phyloP scores from a whole-genome alignment of 1,140 invertebrate genomes.

The Aphidius ervi region DNA sequence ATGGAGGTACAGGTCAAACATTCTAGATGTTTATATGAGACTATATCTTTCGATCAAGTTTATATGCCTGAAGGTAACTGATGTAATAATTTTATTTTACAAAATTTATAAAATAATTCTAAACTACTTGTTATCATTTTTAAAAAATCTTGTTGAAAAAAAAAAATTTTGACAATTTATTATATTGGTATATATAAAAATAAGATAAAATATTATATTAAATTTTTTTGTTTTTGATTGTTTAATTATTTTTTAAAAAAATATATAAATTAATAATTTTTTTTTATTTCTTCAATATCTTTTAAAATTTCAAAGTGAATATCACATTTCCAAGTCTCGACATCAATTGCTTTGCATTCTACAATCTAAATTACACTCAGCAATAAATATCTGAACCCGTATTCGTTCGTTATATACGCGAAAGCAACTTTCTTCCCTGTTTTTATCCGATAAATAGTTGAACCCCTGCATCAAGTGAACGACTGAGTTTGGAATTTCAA shows the following conservation, averaged over 20 bases:
- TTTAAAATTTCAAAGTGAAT: neutral
- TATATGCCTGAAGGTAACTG: no score
- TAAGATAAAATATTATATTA: no score
- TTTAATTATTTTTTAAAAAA: neutral
- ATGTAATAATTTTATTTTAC: no score
- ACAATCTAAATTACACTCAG: constrained; percentile 9
- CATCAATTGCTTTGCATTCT: constrained; percentile 4
- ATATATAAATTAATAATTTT: neutral
- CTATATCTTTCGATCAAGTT: no score
- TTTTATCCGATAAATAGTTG: constrained; percentile 17
- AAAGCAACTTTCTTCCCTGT: constrained; percentile 4
- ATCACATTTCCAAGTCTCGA: constrained; percentile 15
- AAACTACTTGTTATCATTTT: no score
- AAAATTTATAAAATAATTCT: no score
- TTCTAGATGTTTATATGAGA: no score
- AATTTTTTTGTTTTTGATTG: no score
- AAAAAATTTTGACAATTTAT: neutral
- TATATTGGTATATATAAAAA: no score
- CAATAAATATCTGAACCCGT: constrained; percentile 7
- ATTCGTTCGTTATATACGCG: constrained; percentile 10
- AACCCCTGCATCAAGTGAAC: neutral
- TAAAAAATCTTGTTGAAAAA: neutral
- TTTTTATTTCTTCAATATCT: neutral
- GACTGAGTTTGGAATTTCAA: constrained; percentile 19
- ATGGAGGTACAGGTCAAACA: no score